Percentiles rank a stretch among this genome's conserved stretches.
Conservation (phyloP, 1,140 invertebrate genomes). For the Hyposmocoma kahamanoa region DNA sequence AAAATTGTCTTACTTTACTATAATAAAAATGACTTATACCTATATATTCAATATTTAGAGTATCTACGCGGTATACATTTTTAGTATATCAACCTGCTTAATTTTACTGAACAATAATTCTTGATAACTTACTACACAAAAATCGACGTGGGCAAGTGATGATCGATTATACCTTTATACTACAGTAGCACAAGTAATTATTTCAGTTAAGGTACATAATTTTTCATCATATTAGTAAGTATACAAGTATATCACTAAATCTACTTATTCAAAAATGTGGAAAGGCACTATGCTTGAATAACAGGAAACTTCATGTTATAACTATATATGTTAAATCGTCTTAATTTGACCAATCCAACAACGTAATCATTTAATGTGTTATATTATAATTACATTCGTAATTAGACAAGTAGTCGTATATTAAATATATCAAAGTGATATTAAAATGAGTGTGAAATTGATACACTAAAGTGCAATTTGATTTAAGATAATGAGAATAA, state of each 20-base stretch:
- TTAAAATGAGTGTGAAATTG: background rate
- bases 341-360: constrained; percentile 2
- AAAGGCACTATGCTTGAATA: constrained; percentile 66
- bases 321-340: no score
- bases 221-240: constrained; percentile 20
- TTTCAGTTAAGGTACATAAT: constrained; percentile 17
- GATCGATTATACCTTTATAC: constrained; percentile 9
- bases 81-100: constrained; percentile 30
- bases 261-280: constrained; percentile 40
- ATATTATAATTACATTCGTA: background rate
- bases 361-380: no score
- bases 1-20: constrained; percentile 39
- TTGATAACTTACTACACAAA: constrained; percentile 32
- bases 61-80: constrained; percentile 36
- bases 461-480: constrained; percentile 3
- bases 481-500: background rate
- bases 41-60: constrained; percentile 42
- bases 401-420: no score
- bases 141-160: constrained; percentile 29
- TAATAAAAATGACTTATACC: constrained; percentile 55
- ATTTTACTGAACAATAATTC: constrained; percentile 29
- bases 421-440: constrained; percentile 1
- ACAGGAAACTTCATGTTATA: no score
- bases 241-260: constrained; percentile 27
- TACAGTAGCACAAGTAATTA: background rate